A percentile compares a stretch with the other conserved stretches of the same genome.
Conservation (phyloP, 35 echinoderm and acorn worm species). For the Acanthaster planci region DNA sequence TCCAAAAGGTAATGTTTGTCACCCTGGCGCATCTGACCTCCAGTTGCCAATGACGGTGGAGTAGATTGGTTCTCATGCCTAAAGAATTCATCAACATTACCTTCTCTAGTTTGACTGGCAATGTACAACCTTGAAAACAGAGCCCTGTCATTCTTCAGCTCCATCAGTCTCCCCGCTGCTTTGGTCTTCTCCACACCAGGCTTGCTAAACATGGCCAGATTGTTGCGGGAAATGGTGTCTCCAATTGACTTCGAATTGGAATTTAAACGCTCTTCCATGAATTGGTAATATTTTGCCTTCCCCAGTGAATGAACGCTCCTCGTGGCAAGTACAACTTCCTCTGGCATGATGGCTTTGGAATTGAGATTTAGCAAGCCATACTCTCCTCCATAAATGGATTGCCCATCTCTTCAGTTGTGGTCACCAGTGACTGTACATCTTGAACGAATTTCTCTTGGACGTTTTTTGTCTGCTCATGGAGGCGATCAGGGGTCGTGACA, state of each 20-base stretch:
- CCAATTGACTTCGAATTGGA: no score
- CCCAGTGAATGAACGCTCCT: constrained; percentile 26
- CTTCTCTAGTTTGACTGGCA: constrained; percentile 46
- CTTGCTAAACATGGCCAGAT: no score
- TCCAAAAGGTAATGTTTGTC: constrained; percentile 17
- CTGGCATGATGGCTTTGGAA: constrained; percentile 44
- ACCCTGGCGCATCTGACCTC: constrained; percentile 3
- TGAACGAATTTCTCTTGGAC: constrained; percentile 4
- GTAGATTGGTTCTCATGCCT: constrained; percentile 40
- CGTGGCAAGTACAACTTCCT: background rate
- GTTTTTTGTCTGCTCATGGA: constrained; percentile 25
- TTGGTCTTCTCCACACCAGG: no score
- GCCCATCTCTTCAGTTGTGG: constrained; percentile 37
- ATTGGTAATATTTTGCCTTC: constrained; percentile 15
- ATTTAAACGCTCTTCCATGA: constrained; percentile 34
- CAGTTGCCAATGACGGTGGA: background rate
- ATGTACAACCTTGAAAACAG: constrained; percentile 50
- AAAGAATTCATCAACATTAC: constrained; percentile 53
- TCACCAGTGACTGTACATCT: constrained; percentile 34
- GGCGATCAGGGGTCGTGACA: no score
- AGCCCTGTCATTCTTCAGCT: constrained; percentile 46
- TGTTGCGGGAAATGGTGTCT: no score
- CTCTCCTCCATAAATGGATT: constrained; percentile 66
- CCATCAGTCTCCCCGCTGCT: no score
- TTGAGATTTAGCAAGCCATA: constrained; percentile 25